A percentile compares a stretch with the other conserved stretches of the same genome.
Conservation (phyloP, 2,888 invertebrate species). For the Osmoderma eremita region DNA sequence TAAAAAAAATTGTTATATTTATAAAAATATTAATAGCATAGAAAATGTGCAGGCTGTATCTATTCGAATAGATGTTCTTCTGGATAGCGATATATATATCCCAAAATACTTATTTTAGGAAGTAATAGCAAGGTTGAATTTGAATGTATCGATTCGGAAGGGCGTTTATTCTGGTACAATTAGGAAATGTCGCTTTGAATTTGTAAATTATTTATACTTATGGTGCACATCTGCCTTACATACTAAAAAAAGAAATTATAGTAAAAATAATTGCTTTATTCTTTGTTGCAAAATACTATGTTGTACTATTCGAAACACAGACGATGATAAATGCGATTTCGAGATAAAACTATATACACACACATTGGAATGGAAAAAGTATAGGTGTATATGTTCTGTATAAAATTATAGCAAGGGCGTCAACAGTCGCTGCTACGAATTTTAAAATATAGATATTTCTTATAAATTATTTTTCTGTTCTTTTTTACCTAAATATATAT, state of each 20-base stretch:
- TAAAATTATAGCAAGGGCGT: constrained; percentile 29
- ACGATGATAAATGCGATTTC: constrained; percentile 2
- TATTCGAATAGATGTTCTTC: constrained; percentile 1
- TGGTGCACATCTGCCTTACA: constrained; percentile 48
- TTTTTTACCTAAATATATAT: constrained; percentile 40
- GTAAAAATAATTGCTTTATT: not conserved
- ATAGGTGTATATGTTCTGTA: constrained; percentile 2
- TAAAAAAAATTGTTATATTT: constrained; percentile 52
- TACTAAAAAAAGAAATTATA: too few species aligned
- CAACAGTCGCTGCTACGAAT: constrained; percentile 26
- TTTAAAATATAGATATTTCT: constrained; percentile 27
- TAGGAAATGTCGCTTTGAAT: constrained; percentile 52
- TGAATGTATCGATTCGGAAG: constrained; percentile 10
- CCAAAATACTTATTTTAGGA: constrained; percentile 1
- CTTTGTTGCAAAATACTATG: not conserved
- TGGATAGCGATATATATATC: constrained; percentile 12
- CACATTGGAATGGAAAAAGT: constrained; percentile 19
- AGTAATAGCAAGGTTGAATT: constrained; percentile 43
- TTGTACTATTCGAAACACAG: constrained; percentile 3
- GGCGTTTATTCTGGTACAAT: not conserved
- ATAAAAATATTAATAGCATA: constrained; percentile 54
- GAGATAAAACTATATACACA: not conserved
- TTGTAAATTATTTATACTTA: constrained; percentile 54
- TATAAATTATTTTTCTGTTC: constrained; percentile 38
- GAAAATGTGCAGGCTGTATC: constrained; percentile 56